These are phyloP conservation scores for Leptonema lineaticorne DNA, from an alignment of 1,140 invertebrate genomes.

Conservation along the genomic window DNA sequence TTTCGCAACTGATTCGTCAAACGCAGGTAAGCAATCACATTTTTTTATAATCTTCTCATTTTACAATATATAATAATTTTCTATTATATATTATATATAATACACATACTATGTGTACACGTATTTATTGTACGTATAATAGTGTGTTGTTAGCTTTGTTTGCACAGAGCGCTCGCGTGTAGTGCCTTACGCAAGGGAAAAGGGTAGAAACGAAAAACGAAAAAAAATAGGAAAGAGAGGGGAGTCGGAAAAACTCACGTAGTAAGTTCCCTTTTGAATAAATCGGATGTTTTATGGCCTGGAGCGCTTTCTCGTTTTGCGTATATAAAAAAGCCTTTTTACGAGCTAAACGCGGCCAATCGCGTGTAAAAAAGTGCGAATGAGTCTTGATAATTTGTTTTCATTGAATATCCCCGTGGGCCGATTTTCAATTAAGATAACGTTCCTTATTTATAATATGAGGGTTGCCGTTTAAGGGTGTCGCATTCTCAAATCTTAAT, in stretches of 20 bases:
- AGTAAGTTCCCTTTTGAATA: conserved; percentile 1
- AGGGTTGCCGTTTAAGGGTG: background rate
- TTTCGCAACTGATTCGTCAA: too few species aligned
- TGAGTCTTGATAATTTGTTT: conserved; percentile 18
- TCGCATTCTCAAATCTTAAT: conserved; percentile 2
- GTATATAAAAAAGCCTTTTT: conserved; percentile 8
- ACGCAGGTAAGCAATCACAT: too few species aligned
- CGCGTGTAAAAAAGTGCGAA: conserved; percentile 14
- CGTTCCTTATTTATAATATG: conserved; percentile 2
- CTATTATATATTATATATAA: too few species aligned
- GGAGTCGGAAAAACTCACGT: background rate
- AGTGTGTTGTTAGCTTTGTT: too few species aligned
- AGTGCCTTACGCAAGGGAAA: too few species aligned
- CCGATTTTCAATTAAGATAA: conserved; percentile 18
- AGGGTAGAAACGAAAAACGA: too few species aligned
- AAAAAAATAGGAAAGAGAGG: too few species aligned
- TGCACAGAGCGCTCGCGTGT: too few species aligned
- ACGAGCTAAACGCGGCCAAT: conserved; percentile 3
- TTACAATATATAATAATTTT: too few species aligned
- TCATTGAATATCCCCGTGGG: conserved; percentile 7
- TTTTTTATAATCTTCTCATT: too few species aligned
- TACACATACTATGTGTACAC: too few species aligned
- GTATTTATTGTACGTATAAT: too few species aligned
- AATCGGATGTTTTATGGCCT: conserved; percentile 2
- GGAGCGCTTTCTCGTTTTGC: background rate